Evolutionary conservation across 2,797 vertebrate species (phyloP).

Genomic region (Sebastes taczanowskii): DNA sequence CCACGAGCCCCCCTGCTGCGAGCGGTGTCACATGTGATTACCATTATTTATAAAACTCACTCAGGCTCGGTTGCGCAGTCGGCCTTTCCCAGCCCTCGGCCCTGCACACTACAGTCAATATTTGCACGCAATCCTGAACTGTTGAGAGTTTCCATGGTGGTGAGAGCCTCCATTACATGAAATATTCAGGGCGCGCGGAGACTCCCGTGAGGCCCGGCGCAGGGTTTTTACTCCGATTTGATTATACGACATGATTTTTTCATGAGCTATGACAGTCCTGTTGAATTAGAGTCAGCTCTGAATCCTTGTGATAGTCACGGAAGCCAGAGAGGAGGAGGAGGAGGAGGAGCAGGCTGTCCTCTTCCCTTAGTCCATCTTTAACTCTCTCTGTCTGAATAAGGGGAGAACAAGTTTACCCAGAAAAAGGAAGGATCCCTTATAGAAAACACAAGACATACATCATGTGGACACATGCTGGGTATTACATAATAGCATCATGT

Average conservation of each 20-base stretch:
- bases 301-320: conserved; percentile 89
- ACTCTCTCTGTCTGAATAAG: conserved; percentile 24
- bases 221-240: conserved; percentile 94
- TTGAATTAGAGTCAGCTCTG: conserved; percentile 91
- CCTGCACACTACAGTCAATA: conserved; percentile 89
- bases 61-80: conserved; percentile 81
- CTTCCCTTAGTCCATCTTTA: conserved; percentile 48
- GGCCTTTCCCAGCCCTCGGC: conserved; percentile 74
- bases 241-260: conserved; percentile 97
- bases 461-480: not conserved
- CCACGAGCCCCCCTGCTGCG: conserved; percentile 80
- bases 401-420: conserved; percentile 13
- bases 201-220: conserved; percentile 85
- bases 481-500: not conserved
- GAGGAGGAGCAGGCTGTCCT: conserved; percentile 56
- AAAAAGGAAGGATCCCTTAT: not conserved
- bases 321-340: conserved; percentile 75
- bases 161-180: conserved; percentile 87
- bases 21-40: conserved; percentile 90
- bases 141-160: conserved; percentile 85
- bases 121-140: conserved; percentile 91
- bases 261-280: conserved; percentile 94
- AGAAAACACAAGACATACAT: conserved; percentile 10
- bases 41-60: conserved; percentile 90
- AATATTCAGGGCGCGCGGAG: conserved; percentile 89